A percentile compares a stretch with the other conserved stretches of the same genome.
These are phyloP conservation scores for Ptycholaimellus sp. DNA, from an alignment of 2,888 invertebrate species.

Conservation along the genomic window DNA sequence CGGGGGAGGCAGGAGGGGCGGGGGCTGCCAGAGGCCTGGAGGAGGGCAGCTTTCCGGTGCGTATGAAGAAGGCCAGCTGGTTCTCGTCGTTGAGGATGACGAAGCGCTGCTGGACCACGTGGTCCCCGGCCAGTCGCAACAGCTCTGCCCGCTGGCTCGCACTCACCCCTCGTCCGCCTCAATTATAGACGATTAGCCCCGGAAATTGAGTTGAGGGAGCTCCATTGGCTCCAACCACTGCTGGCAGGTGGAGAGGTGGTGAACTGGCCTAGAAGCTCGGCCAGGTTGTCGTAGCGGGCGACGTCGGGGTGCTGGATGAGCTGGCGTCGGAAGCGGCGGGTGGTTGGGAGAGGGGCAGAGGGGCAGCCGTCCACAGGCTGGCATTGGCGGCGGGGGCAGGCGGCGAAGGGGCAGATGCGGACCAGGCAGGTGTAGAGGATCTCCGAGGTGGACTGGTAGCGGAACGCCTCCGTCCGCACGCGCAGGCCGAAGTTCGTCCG, in stretches of 20 bases:
- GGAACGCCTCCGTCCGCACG: constrained; percentile 24
- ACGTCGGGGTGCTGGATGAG: neutral
- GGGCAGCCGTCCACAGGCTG: constrained; percentile 2
- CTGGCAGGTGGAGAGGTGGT: too few species aligned
- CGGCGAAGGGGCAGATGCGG: constrained; percentile 20
- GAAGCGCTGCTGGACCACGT: constrained; percentile 18
- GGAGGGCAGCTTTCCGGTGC: constrained; percentile 15
- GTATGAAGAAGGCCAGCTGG: constrained; percentile 16
- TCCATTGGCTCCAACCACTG: too few species aligned
- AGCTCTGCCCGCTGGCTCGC: constrained; percentile 16
- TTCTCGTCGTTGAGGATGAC: constrained; percentile 24
- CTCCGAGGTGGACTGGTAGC: constrained; percentile 24
- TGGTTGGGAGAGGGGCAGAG: too few species aligned
- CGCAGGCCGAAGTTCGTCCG: constrained; percentile 20
- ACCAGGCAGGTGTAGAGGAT: constrained; percentile 23
- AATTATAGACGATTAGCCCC: too few species aligned
- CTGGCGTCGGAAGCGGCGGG: too few species aligned
- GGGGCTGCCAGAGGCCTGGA: too few species aligned
- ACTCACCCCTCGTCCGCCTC: too few species aligned
- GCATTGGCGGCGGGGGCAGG: constrained; percentile 17
- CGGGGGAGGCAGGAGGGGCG: neutral
- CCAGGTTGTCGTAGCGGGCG: neutral
- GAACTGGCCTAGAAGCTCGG: too few species aligned
- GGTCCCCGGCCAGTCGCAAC: constrained; percentile 19
- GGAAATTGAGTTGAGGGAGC: too few species aligned